Evolutionary conservation across 1,140 invertebrate genomes (phyloP), one percentile per base, ranked within the genome.

Genomic region (Drosophila leontia): DNA sequence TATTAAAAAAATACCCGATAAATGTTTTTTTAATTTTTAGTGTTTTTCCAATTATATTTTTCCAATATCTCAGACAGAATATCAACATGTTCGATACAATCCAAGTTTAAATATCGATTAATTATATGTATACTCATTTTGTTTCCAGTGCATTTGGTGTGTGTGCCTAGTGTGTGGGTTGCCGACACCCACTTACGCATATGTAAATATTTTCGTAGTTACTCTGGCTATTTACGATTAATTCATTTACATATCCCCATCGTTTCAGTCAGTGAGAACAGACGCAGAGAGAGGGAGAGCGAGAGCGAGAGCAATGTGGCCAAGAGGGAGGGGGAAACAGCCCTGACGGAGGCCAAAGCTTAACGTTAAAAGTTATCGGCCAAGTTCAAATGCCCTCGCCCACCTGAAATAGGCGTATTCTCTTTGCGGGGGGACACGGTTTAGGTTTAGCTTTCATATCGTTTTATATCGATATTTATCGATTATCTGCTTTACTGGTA

Each of bases 121-220:
- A 48, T 26, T 0, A 4, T 26, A 7, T 0, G 8, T 48, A 29
- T 29, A 12, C 1, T 15, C 3, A 7, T 34, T 15, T 15, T 55
- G 15, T 32, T 39, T 19, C 26, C 17, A 44, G 48, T 59, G 56
- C 39, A 60, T 57, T 62, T 65, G 60, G 47, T 60, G 64, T 61
- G 45, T 59, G 57, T 50, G 51, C 48, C 57, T 42, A 26, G 55
- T 72, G 69, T 69, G 44, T 59, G 74, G 42, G 42, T 44, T 53
- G 59, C 82, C 61, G 59, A 78, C 71, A 70, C 61, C 65, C 59
- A 78, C 63, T 77, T 69, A 70, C 63, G 56, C 74, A 67, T 67
- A 67, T 84, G 81, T 84, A 76, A 80, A 83, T 84, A 84, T 80
- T 83, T 80, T 71, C 62, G 57, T 84, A 72, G 68, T 72, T 72